phyloP scores from a whole-genome alignment of 2,888 invertebrate species.

The Hydrotaea diabolus region DNA sequence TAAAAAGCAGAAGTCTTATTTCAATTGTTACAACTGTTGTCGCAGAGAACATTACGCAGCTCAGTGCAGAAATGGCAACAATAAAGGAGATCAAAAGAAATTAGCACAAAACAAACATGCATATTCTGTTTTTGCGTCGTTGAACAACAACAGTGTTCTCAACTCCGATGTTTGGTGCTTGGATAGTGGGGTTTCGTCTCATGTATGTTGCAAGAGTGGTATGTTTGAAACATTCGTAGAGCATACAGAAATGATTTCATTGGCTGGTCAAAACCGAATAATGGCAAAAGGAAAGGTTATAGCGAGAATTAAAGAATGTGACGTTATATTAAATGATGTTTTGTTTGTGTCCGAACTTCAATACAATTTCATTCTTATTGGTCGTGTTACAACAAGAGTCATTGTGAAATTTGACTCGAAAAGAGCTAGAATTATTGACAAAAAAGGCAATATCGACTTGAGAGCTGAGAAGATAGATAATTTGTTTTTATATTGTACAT shows the following conservation, averaged over 20 bases:
- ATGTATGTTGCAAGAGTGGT: conserved; percentile 8
- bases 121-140: conserved; percentile 35
- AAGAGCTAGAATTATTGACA: background rate
- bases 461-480: background rate
- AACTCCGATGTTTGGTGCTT: conserved; percentile 30
- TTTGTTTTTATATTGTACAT: background rate
- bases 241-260: background rate
- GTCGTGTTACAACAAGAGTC: background rate
- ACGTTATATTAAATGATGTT: background rate
- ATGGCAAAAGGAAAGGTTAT: conserved; percentile 1
- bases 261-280: conserved; percentile 26
- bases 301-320: background rate
- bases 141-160: conserved; percentile 27
- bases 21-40: conserved; percentile 56
- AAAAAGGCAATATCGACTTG: background rate
- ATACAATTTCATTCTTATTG: no score
- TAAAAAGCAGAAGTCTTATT: conserved; percentile 39
- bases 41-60: conserved; percentile 55
- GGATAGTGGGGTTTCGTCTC: conserved; percentile 49
- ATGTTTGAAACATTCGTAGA: conserved; percentile 4
- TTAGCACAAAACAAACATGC: conserved; percentile 28
- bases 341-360: no score
- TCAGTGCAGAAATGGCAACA: conserved; percentile 50
- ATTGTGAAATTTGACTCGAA: background rate
- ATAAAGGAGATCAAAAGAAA: background rate